phyloP scores from a whole-genome alignment of 2,888 invertebrate genomes.

The Aphodius granarius region DNA sequence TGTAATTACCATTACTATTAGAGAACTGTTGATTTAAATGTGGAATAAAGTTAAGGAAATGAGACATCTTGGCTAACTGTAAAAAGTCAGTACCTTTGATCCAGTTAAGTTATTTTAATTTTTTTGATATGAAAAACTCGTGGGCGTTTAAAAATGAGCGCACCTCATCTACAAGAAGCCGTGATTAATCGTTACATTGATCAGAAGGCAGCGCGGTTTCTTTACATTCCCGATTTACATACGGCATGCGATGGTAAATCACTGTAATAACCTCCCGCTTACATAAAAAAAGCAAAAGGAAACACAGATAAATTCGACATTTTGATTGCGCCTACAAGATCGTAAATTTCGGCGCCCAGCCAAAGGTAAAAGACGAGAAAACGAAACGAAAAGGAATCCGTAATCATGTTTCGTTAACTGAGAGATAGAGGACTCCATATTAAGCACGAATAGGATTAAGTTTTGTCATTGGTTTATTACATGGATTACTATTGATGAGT shows the following conservation, averaged over 20 bases:
- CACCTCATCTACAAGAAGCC: not conserved
- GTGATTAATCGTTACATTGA: constrained; percentile 3
- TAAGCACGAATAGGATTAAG: not conserved
- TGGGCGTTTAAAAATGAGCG: constrained; percentile 1
- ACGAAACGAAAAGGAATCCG: not conserved
- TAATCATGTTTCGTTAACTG: not conserved
- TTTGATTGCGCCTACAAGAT: not conserved
- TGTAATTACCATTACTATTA: not conserved
- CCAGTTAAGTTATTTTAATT: too few relatives aligned
- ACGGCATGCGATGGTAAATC: not conserved
- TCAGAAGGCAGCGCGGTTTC: constrained; percentile 2
- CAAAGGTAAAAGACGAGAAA: not conserved
- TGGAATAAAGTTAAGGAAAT: too few relatives aligned
- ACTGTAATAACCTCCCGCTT: not conserved
- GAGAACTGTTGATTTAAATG: not conserved
- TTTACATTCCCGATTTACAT: constrained; percentile 1
- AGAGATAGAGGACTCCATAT: not conserved
- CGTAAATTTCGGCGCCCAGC: not conserved
- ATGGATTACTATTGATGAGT: not conserved
- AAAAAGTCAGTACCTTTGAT: too few relatives aligned
- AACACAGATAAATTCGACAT: not conserved
- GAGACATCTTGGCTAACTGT: too few relatives aligned
- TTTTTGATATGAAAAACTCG: too few relatives aligned
- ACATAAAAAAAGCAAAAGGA: not conserved
- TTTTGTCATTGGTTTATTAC: not conserved